Percentiles rank a stretch among this genome's conserved stretches.
phyloP scores from a whole-genome alignment of 2,797 vertebrate species.

The Parotocinclus haroldoi region DNA sequence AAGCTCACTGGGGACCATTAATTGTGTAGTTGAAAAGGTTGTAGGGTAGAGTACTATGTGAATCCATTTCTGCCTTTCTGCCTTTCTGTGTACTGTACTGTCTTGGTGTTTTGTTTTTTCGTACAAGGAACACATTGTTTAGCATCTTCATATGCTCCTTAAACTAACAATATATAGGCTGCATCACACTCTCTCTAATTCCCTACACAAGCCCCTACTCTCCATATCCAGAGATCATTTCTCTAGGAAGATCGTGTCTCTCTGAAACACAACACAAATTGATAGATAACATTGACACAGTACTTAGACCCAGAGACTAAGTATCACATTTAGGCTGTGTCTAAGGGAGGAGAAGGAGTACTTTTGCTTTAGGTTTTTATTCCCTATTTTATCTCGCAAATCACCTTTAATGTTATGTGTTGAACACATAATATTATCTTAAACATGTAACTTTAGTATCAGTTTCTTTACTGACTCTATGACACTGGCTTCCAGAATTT shows the following conservation, averaged over 20 bases:
- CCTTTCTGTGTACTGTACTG: background rate
- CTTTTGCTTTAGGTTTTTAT: too few relatives aligned
- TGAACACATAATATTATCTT: too few relatives aligned
- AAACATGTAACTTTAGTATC: too few relatives aligned
- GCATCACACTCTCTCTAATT: slow-evolving; percentile 8
- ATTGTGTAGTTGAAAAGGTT: background rate
- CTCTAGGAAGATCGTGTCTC: slow-evolving; percentile 20
- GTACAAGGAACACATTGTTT: slow-evolving; percentile 3
- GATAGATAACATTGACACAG: slow-evolving; percentile 24
- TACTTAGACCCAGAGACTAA: too few relatives aligned
- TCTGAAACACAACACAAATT: slow-evolving; percentile 33
- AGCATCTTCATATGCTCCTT: background rate
- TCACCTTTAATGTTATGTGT: too few relatives aligned
- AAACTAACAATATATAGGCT: slow-evolving; percentile 19
- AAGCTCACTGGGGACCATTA: background rate
- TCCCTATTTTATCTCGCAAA: too few relatives aligned
- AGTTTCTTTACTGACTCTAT: too few relatives aligned
- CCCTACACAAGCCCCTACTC: slow-evolving; percentile 11
- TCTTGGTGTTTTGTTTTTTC: slow-evolving; percentile 11
- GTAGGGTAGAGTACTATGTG: too few relatives aligned
- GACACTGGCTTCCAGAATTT: too few relatives aligned
- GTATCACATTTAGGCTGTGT: too few relatives aligned
- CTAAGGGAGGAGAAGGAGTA: too few relatives aligned
- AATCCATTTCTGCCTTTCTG: too few relatives aligned
- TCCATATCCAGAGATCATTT: background rate